These are phyloP conservation scores for Alca torda DNA, from an alignment of 2,797 vertebrate genomes.

Conservation along the genomic window DNA sequence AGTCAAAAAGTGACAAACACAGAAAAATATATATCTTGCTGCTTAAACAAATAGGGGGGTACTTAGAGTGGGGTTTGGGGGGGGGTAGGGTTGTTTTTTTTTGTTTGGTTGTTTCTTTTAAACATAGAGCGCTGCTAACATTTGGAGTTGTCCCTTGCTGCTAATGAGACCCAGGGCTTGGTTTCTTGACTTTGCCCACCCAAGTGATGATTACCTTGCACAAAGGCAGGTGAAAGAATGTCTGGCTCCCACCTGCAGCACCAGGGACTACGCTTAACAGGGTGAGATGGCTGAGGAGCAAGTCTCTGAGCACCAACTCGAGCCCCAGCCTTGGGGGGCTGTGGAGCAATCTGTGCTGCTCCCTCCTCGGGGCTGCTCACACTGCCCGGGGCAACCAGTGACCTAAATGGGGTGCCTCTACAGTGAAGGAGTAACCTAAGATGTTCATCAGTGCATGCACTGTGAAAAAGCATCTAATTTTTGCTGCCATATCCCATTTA, in stretches of 20 bases:
- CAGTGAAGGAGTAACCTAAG: not conserved
- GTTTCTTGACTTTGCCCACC: not conserved
- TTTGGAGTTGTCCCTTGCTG: not conserved
- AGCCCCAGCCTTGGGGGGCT: not conserved
- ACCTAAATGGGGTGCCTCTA: not conserved
- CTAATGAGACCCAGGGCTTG: not conserved
- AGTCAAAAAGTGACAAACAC: not conserved
- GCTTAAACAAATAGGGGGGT: not conserved
- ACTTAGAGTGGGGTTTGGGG: not conserved
- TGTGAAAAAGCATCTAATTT: not conserved
- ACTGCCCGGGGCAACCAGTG: rapidly evolving
- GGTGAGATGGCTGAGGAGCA: not conserved
- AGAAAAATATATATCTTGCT: not conserved
- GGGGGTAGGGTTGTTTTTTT: rapidly evolving
- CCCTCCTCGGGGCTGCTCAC: not conserved
- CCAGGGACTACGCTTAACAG: rapidly evolving
- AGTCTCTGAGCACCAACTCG: not conserved
- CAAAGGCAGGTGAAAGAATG: not conserved
- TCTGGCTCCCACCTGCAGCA: not conserved
- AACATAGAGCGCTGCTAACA: not conserved
- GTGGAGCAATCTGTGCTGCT: not conserved
- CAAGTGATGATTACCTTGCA: not conserved
- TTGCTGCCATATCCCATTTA: not conserved
- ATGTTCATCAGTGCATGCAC: not conserved
- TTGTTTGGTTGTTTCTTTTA: not conserved